Percentiles rank a stretch among this genome's conserved stretches.
Evolutionary conservation across 2,113 vertebrate genomes (phyloP).

Genomic region (Chloropsis hardwickii): DNA sequence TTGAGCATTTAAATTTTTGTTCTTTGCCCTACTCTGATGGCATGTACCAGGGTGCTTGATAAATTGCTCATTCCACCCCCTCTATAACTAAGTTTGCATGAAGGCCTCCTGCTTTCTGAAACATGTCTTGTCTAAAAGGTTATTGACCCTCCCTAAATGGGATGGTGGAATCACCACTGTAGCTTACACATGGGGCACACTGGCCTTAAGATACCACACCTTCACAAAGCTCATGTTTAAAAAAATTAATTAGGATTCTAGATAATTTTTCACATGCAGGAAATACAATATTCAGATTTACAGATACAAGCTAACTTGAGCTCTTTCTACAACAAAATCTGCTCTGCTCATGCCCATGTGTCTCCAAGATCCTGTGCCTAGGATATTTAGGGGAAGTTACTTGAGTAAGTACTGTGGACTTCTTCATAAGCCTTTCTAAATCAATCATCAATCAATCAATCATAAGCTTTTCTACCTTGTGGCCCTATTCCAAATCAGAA

Average conservation of each 20-base stretch:
- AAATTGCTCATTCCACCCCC: not conserved
- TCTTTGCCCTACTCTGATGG: not conserved
- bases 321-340: not conserved
- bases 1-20: not conserved
- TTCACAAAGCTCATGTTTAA: not conserved
- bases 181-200: not conserved
- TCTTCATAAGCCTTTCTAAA: not conserved
- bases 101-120: not conserved
- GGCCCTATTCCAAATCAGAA: not conserved
- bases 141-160: not conserved
- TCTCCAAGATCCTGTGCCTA: not conserved
- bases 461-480: not conserved
- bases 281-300: not conserved
- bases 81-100: not conserved
- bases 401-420: not conserved
- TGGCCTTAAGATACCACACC: not conserved
- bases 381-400: not conserved
- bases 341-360: rapidly evolving
- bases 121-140: not conserved
- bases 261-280: not conserved
- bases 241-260: not conserved
- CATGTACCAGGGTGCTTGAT: not conserved
- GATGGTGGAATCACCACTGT: not conserved
- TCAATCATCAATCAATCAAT: not conserved
- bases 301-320: not conserved